Evolutionary conservation across 53 echinoderm and acorn worm genomes (phyloP), one percentile per base, ranked within the genome.

Genomic region (Stichopus horrens): DNA sequence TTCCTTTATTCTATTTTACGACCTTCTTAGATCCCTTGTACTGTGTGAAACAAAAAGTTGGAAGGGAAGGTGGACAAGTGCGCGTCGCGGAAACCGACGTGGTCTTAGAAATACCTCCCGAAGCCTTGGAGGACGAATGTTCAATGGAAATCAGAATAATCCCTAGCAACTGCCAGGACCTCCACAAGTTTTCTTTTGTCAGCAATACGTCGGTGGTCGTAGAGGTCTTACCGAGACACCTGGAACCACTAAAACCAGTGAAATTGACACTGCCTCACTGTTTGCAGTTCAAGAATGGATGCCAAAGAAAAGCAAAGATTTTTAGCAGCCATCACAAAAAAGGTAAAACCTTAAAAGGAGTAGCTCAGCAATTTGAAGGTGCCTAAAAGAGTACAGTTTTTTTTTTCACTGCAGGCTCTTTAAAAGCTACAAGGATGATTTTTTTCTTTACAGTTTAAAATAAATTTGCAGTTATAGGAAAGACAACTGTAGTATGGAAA

Each of bases 201-300:
- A 77, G 53, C 13, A 77, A 77, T 53, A 51, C 77, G 52, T 77
- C 77, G 52, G 77, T 77, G 13, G 54, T 54, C 52, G 77, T 77
- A 7, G 77, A 77, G 51, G 51, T 77, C 4, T 53, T 77, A 4
- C 77, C 77, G 54, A 54, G 54, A n/a, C 8, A 77, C n/a, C 37
- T 79, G 5, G 5, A 55, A 19, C 18, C 55, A 20, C 80, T 20
- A 20, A 55, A 21, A 5, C n/a, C n/a, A 8, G 80, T 56, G 6
- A 79, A 79, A 55, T 56, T 79, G 11, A 79, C 54, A 21, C 56
- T 79, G 21, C 80, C 80, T 7, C 80, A 79, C 80, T 79, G 80
- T 57, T 52, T 55, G 56, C 80, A 79, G 56, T 79, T 79, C 5
- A 79, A 79, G 80, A 55, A 79, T 4, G 18, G 10, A 5, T 7